Evolutionary conservation across 2,113 vertebrate species (phyloP).

Genomic region (Ptyas mucosa): DNA sequence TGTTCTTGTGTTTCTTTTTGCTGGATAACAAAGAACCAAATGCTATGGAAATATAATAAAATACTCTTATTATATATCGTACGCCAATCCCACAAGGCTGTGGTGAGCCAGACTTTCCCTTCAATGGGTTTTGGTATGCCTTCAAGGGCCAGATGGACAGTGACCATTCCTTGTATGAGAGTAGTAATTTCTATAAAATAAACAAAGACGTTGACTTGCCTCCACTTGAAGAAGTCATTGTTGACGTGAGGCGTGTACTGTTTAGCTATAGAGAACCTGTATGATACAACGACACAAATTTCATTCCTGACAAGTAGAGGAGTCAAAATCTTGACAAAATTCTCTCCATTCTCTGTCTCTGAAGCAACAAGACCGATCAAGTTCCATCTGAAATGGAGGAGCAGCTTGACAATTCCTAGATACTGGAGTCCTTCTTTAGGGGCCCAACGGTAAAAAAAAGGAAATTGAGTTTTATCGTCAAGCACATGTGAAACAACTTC

Average conservation of each 20-base stretch:
- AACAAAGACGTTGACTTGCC: background rate
- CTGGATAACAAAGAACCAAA: background rate
- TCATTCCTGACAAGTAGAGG: background rate
- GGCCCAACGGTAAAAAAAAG: background rate
- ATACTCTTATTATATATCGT: background rate
- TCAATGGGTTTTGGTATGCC: background rate
- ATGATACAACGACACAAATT: background rate
- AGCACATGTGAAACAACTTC: background rate
- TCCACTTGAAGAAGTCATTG: background rate
- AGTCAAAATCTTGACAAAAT: background rate
- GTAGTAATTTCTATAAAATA: background rate
- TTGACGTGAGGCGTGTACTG: rapidly evolving
- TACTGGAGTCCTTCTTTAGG: background rate
- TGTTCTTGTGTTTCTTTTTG: background rate
- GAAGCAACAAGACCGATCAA: background rate
- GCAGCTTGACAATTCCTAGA: background rate
- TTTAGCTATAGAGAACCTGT: background rate
- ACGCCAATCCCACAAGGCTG: background rate
- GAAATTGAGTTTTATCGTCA: background rate
- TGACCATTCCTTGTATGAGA: background rate
- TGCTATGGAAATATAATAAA: background rate
- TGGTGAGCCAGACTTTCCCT: background rate
- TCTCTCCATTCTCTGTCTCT: background rate
- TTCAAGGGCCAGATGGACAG: background rate
- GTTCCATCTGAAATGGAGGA: background rate